Conservation (phyloP, 2,113 vertebrate genomes). For the Clupea harengus region DNA sequence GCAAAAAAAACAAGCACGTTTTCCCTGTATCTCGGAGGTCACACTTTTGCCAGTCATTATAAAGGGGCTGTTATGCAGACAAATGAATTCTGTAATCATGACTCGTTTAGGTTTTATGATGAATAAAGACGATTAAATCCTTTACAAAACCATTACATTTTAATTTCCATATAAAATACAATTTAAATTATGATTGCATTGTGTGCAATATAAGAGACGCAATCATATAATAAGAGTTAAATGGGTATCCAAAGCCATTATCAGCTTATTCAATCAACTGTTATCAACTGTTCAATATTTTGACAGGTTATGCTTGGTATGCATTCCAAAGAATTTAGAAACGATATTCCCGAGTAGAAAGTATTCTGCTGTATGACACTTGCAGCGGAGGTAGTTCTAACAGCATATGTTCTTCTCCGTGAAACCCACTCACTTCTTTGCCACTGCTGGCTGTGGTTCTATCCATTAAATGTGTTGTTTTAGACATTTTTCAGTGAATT, state of each 20-base stretch:
- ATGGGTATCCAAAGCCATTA: not conserved
- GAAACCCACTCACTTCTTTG: no score
- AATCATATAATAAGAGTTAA: not conserved
- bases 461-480: no score
- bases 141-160: not conserved
- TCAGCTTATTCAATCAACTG: no score
- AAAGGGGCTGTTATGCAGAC: not conserved
- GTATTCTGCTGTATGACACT: not conserved
- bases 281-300: no score
- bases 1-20: conserved; percentile 18
- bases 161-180: not conserved
- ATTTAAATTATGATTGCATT: not conserved
- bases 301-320: not conserved
- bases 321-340: not conserved
- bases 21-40: not conserved
- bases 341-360: not conserved
- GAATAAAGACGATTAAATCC: not conserved
- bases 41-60: not conserved
- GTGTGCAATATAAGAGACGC: not conserved
- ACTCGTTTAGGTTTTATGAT: not conserved
- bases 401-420: not conserved
- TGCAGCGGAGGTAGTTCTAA: not conserved
- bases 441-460: no score
- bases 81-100: not conserved
- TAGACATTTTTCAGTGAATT: no score